A percentile compares a stretch with the other conserved stretches of the same genome.
phyloP scores from a whole-genome alignment of 1,140 invertebrate genomes.

The Panulirus ornatus region DNA sequence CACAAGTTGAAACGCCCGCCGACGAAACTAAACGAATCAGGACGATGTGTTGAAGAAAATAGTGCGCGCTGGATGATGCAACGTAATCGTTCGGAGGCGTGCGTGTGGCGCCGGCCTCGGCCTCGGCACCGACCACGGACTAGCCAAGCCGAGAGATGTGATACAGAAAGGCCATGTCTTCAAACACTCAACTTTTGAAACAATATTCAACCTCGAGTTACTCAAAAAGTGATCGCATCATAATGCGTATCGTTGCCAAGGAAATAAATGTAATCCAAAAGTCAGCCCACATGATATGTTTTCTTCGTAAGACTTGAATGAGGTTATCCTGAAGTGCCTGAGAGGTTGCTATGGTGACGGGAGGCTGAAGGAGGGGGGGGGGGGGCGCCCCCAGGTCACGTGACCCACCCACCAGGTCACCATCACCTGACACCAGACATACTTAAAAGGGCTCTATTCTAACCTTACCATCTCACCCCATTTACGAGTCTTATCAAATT shows the following conservation, averaged over 20 bases:
- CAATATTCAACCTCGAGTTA: too few relatives aligned
- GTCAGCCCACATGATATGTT: constrained; percentile 15
- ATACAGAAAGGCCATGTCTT: too few relatives aligned
- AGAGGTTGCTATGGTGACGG: constrained; percentile 41
- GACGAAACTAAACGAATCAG: constrained; percentile 37
- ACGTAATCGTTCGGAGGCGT: constrained; percentile 43
- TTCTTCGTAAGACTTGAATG: not conserved
- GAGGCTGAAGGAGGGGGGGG: not conserved
- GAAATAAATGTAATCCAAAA: too few relatives aligned
- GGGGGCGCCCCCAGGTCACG: constrained; percentile 45
- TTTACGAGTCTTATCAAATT: too few relatives aligned
- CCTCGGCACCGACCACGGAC: too few relatives aligned
- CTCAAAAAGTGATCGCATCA: too few relatives aligned
- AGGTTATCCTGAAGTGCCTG: constrained; percentile 25
- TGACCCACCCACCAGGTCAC: constrained; percentile 44
- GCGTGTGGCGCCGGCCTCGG: constrained; percentile 36
- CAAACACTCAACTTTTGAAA: too few relatives aligned
- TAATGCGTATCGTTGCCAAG: too few relatives aligned
- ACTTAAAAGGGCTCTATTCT: too few relatives aligned
- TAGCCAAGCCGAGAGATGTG: too few relatives aligned
- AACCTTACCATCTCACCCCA: too few relatives aligned
- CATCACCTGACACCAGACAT: too few relatives aligned
- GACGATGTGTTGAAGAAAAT: constrained; percentile 42
- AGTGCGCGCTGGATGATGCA: constrained; percentile 45
- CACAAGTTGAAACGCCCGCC: constrained; percentile 34